Evolutionary conservation across 1,140 invertebrate genomes (phyloP).

Genomic region (Cyrtorhinus lividipennis): DNA sequence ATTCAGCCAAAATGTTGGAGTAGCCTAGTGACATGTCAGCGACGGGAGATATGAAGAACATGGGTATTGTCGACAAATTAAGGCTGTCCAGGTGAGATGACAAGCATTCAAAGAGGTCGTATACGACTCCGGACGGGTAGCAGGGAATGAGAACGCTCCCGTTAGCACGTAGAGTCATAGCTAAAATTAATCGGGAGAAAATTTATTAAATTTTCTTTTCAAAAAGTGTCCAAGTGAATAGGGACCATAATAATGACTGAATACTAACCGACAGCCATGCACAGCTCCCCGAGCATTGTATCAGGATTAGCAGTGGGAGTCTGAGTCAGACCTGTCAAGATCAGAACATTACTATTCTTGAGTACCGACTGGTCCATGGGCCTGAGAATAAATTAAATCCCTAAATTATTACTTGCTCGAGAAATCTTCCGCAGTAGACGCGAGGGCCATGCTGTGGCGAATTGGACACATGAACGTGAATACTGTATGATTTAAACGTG

Average conservation of each 20-base stretch:
- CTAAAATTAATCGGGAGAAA: too few relatives aligned
- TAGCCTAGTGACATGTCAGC: slow-evolving; percentile 87
- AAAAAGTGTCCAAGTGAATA: neutral
- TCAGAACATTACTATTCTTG: slow-evolving; percentile 79
- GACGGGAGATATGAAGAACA: slow-evolving; percentile 94
- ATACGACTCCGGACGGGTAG: slow-evolving; percentile 89
- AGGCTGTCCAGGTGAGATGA: slow-evolving; percentile 78
- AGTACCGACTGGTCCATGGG: slow-evolving; percentile 85
- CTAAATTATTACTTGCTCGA: too few relatives aligned
- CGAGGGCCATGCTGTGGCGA: too few relatives aligned
- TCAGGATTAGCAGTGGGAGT: slow-evolving; percentile 86
- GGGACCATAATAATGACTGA: neutral
- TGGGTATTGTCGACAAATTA: slow-evolving; percentile 67
- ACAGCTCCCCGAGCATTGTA: slow-evolving; percentile 88
- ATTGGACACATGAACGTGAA: too few relatives aligned
- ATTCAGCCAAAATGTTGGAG: slow-evolving; percentile 94
- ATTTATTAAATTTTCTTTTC: neutral
- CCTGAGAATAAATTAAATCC: slow-evolving; percentile 31
- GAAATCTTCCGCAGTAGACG: too few relatives aligned
- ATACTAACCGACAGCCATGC: slow-evolving; percentile 64
- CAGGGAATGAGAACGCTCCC: slow-evolving; percentile 94
- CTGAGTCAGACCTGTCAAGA: slow-evolving; percentile 84
- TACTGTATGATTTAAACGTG: too few relatives aligned
- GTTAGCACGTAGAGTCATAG: slow-evolving; percentile 27
- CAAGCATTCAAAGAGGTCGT: slow-evolving; percentile 94